Evolutionary conservation across 30 jellyfish, hydroid and myxozoan species (phyloP).

Genomic region (Hydractinia symbiolongicarpus): DNA sequence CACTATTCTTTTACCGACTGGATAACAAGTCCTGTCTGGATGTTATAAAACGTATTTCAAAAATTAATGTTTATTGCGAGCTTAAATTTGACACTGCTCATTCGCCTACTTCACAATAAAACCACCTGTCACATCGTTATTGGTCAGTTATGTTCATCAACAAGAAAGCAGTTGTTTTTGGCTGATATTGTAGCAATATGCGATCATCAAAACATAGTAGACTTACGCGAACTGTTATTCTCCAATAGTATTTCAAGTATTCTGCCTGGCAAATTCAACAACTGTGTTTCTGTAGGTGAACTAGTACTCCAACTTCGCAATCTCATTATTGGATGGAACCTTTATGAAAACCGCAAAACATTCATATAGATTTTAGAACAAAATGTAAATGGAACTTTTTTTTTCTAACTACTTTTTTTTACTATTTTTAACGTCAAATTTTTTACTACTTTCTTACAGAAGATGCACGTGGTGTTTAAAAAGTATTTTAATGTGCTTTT

Average conservation of each 20-base stretch:
- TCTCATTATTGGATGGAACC: neutral
- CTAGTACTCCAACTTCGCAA: neutral
- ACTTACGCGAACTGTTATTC: neutral
- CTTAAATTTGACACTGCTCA: neutral
- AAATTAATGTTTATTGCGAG: too few species aligned
- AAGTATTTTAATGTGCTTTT: too few species aligned
- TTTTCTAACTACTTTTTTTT: too few species aligned
- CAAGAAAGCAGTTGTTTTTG: neutral
- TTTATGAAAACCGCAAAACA: neutral
- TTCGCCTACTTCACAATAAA: slow-evolving; percentile 3
- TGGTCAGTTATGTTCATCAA: neutral
- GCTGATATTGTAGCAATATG: neutral
- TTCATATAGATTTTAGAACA: neutral
- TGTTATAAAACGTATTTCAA: too few species aligned
- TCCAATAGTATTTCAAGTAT: too few species aligned
- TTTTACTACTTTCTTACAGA: too few species aligned
- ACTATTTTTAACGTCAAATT: too few species aligned
- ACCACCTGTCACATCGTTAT: neutral
- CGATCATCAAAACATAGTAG: neutral
- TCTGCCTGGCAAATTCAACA: too few species aligned
- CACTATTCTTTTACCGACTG: too few species aligned
- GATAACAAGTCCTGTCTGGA: too few species aligned
- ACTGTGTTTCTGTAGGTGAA: neutral
- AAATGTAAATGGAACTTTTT: neutral
- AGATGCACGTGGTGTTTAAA: too few species aligned